Base-by-base conservation (phyloP, 2,113 vertebrate genomes). In the Colius striatus region DNA sequence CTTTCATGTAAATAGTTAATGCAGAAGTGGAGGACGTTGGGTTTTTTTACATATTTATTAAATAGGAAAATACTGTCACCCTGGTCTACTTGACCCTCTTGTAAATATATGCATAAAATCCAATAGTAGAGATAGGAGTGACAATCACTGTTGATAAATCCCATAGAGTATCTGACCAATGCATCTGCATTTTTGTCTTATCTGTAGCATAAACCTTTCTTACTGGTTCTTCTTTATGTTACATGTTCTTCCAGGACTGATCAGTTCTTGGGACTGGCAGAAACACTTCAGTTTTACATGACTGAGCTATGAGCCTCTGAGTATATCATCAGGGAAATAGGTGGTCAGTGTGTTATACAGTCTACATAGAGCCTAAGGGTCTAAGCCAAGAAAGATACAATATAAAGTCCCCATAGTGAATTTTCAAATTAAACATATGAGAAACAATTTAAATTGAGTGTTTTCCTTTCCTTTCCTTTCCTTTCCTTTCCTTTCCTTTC, bases 61-160 rank as follows among this genome's bases (percentile, higher is more conserved):
- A 47, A 36, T 23, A 22, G 7, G 36, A 15, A 11, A 36, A 66
- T 50, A 17, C 2, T 53, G 4, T 7, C 9, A 41, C 8, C 53
- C 32, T 54, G 50, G 6, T 32, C 6, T 93, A 6, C 60, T 77
- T 60, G 18, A 50, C 32, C 2, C 1, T 2, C 13, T 25, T 84
- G 43, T 72, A 38, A 54, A 8, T 54, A 48, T 25, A 48, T 32
- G 16, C 3, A 36, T 23, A 57, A 71, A 60, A 58, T 20, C 5
- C 14, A 19, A 16, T 30, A 16, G 6, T 50, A 34, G 32, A 47
- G 11, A 27, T 20, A 4, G 13, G 16, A 60, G 2, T 32, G 17
- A 41, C 5, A 38, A 41, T 8, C 4, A 3, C 6, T 0, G 1
- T 3, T 50, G 5, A 1, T 13, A 34, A 71, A 13, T 21, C 27